Evolutionary conservation across 2,888 invertebrate genomes (phyloP), one percentile per base, ranked within the genome.

Genomic region (Trichacis sp.): DNA sequence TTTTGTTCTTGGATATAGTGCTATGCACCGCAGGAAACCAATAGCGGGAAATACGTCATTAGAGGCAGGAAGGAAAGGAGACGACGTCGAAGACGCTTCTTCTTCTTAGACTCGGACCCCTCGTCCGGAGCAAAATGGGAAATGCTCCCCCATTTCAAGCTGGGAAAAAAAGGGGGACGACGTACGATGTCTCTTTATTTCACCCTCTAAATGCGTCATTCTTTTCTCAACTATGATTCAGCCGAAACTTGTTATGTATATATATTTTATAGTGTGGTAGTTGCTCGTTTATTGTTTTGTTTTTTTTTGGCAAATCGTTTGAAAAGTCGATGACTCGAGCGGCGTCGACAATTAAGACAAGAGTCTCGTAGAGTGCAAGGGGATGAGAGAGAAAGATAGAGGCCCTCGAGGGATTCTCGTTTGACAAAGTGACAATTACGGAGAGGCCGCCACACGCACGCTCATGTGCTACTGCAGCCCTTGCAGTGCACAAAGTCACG

Each of bases 381-480:
- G 4, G 55, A 58, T 53, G 63, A 71, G 69, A 66, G 68, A n/a
- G n/a, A n/a, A n/a, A n/a, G n/a, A n/a, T n/a, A n/a, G n/a, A n/a
- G n/a, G n/a, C 72, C 68, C 74, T 73, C 69, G 68, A 68, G 73
- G 67, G 68, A 74, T 73, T 64, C 79, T 78, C n/a, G n/a, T n/a
- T 79, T 79, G 82, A 82, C 82, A 81, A 82, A 82, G 82, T 82
- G 82, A 82, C 82, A 82, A 82, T 82, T 81, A 80, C 77, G 69
- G 64, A n/a, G n/a, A n/a, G 68, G 61, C 60, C 64, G 75, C 72
- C 70, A 68, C 68, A 73, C 72, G 75, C 68, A 74, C 67, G 71
- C 64, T n/a, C 69, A 70, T 47, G 50, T 55, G 45, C 20, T 42
- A 42, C 47, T 47, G 54, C 50, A 74, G 70, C 24, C 24, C 8